Conservation (phyloP, 2,113 vertebrate species). For the Ictalurus furcatus region DNA sequence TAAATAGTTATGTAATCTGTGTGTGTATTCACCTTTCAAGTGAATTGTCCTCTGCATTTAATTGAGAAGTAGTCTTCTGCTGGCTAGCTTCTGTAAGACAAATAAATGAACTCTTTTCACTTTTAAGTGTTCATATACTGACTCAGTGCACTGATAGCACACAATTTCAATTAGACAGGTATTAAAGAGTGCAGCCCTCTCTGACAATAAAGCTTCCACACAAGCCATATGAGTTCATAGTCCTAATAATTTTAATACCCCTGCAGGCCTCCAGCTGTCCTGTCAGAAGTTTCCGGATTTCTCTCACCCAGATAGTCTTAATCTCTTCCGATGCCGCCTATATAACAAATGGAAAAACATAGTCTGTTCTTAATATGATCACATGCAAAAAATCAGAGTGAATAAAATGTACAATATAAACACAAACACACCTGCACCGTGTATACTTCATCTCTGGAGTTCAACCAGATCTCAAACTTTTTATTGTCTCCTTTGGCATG, state of each 20-base stretch:
- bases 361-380: neutral
- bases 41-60: conserved; percentile 65
- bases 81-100: conserved; percentile 83
- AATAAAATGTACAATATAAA: neutral
- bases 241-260: conserved; percentile 72
- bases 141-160: no score
- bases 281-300: conserved; percentile 95
- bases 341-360: neutral
- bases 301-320: conserved; percentile 93
- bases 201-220: neutral
- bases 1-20: neutral
- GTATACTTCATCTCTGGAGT: conserved; percentile 94
- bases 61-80: conserved; percentile 81
- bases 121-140: neutral
- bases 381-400: neutral
- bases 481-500: conserved; percentile 92
- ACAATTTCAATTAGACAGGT: neutral
- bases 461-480: conserved; percentile 99
- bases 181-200: neutral
- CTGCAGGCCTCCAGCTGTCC: conserved; percentile 90
- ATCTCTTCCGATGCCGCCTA: conserved; percentile 88
- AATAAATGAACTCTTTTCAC: neutral
- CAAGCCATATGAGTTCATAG: neutral
- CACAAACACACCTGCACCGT: conserved; percentile 85
- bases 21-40: conserved; percentile 16